Evolutionary conservation across 2,113 vertebrate species (phyloP).

Genomic region (Microtus ochrogaster): DNA sequence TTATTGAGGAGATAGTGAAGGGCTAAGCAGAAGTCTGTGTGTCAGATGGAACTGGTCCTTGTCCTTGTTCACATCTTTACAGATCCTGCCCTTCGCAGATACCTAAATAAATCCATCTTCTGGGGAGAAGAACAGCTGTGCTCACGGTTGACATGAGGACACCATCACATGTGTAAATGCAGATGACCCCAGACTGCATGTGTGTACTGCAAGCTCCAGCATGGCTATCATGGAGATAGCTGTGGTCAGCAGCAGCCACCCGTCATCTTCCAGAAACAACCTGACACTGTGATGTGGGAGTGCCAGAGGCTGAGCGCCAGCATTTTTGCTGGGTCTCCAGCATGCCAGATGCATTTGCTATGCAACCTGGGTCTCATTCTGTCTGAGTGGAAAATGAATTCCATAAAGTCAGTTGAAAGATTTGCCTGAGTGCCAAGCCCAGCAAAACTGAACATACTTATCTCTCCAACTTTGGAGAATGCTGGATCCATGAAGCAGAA

Average conservation of each 20-base stretch:
- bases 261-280: neutral
- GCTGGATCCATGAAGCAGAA: neutral
- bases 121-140: neutral
- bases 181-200: neutral
- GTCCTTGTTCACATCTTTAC: neutral
- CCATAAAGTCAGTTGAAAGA: slow-evolving; percentile 33
- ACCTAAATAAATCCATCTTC: neutral
- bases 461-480: neutral
- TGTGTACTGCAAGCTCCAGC: neutral
- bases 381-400: slow-evolving; percentile 45
- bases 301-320: neutral
- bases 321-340: neutral
- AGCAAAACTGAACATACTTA: neutral
- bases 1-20: neutral
- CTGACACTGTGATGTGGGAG: neutral
- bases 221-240: neutral
- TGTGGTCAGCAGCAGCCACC: neutral
- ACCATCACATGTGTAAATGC: neutral
- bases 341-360: neutral
- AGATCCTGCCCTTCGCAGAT: neutral
- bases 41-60: neutral
- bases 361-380: neutral
- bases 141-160: neutral
- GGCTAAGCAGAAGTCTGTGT: neutral
- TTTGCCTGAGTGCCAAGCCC: slow-evolving; percentile 5